phyloP scores from a whole-genome alignment of 2,888 invertebrate genomes.

The Vesta saturnalis region DNA sequence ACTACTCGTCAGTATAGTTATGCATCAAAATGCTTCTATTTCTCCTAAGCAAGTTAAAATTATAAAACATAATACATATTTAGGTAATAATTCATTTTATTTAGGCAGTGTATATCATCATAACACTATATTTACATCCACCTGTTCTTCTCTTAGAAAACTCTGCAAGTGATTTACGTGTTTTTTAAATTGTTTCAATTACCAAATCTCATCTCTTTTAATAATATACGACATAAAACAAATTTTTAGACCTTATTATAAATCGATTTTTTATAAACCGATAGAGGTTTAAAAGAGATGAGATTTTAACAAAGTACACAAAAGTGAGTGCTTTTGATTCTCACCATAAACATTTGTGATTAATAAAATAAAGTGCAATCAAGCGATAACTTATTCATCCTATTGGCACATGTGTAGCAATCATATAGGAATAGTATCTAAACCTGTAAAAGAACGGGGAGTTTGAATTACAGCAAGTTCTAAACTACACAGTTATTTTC shows the following conservation, averaged over 20 bases:
- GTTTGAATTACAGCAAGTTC: constrained; percentile 57
- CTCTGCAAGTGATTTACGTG: constrained; percentile 51
- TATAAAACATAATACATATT: too few species aligned
- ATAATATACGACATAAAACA: constrained; percentile 14
- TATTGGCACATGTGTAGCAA: constrained; percentile 30
- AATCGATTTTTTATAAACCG: neutral
- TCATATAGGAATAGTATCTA: constrained; percentile 23
- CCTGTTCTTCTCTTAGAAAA: constrained; percentile 55
- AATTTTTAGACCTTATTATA: neutral
- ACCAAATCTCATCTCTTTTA: constrained; percentile 38
- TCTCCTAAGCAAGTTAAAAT: too few species aligned
- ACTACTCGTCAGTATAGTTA: too few species aligned
- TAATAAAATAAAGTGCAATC: constrained; percentile 30
- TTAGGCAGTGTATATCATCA: constrained; percentile 64
- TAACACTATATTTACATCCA: constrained; percentile 64
- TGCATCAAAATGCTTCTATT: too few species aligned
- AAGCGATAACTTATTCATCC: constrained; percentile 33
- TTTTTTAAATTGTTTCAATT: constrained; percentile 27
- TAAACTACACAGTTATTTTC: constrained; percentile 58
- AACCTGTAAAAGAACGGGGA: constrained; percentile 41
- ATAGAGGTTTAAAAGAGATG: constrained; percentile 32
- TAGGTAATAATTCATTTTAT: constrained; percentile 62
- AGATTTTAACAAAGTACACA: constrained; percentile 54
- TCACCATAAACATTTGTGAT: constrained; percentile 34
- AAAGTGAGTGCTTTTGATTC: constrained; percentile 56